Base-by-base conservation (phyloP, 2,113 vertebrate species). In the Anhinga anhinga region DNA sequence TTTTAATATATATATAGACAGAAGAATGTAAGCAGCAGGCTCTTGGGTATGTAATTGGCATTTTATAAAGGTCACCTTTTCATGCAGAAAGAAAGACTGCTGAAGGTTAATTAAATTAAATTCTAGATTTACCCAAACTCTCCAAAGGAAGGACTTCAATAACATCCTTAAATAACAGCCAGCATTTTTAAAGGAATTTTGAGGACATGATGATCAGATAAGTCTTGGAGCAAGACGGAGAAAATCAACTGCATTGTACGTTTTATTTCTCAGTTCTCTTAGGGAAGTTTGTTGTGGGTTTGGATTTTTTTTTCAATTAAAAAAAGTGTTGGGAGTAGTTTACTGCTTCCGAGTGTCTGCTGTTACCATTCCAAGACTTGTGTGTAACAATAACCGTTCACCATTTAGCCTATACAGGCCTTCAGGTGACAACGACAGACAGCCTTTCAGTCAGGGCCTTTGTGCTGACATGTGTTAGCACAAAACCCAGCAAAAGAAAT, bases 81-180 rank as follows among this genome's bases (percentile, higher is more conserved):
- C 78, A 85, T 45, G 83, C 77, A 91, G 61, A 86, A 92, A 95
- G 82, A 87, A 27, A 90, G 82, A 69, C 63, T 67, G 81, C 12
- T 94, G 93, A 95, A 95, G 84, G 86, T 95, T 97, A 96, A 97
- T 97, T 96, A 88, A 96, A 94, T 91, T 92, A 95, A 97, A 91
- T 53, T 91, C 80, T 85, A 67, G 83, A 82, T 93, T 86, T 82
- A 95, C 79, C 58, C 65, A 82, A 71, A 95, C 44, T 91, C 80
- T 92, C 83, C 86, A 95, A 95, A 95, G 77, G 61, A 92, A 95
- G 65, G 47, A 74, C 88, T 85, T 88, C 72, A 96, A 87, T 79
- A 95, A 90, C 58, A 87, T 82, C 30, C 15, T 92, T 96, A 91
- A 96, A 86, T 83, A 96, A 88, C 45, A 95, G 49, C 36, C 62